Conservation (phyloP, 2,113 vertebrate species). For the Mesembrinibis cayennensis region DNA sequence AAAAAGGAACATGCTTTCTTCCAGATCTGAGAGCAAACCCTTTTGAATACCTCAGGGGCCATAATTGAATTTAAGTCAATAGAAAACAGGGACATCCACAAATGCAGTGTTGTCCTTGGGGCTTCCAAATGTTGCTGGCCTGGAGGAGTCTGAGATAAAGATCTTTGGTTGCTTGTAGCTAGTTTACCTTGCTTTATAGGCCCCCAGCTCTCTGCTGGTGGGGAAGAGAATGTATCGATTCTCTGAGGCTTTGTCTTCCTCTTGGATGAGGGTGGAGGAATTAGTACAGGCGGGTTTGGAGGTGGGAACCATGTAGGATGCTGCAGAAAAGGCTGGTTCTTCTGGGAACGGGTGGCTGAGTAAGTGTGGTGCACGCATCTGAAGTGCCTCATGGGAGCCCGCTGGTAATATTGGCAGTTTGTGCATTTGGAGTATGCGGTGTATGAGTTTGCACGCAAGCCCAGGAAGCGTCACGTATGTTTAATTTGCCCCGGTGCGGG, state of each 20-base stretch:
- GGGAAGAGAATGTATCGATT: not conserved
- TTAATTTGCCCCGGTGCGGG: not conserved
- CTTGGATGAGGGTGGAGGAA: not conserved
- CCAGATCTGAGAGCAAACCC: not conserved
- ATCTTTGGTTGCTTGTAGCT: not conserved
- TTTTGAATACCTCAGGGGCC: not conserved
- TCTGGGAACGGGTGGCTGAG: not conserved
- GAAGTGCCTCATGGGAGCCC: not conserved
- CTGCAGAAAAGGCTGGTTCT: not conserved
- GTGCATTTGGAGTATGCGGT: not conserved
- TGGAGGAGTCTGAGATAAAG: not conserved
- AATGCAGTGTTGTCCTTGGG: not conserved
- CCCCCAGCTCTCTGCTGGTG: not conserved
- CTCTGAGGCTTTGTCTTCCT: not conserved
- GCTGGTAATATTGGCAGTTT: not conserved
- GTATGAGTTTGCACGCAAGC: not conserved
- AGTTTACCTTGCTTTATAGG: not conserved
- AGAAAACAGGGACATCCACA: not conserved
- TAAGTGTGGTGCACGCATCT: not conserved
- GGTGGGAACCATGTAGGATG: not conserved
- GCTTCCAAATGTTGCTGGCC: not conserved
- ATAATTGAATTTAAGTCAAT: not conserved
- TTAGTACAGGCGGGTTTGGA: not conserved
- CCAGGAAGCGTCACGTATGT: not conserved
- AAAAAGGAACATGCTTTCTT: not conserved